phyloP scores from a whole-genome alignment of 2,113 vertebrate genomes.

The Lucifuga dentata region DNA sequence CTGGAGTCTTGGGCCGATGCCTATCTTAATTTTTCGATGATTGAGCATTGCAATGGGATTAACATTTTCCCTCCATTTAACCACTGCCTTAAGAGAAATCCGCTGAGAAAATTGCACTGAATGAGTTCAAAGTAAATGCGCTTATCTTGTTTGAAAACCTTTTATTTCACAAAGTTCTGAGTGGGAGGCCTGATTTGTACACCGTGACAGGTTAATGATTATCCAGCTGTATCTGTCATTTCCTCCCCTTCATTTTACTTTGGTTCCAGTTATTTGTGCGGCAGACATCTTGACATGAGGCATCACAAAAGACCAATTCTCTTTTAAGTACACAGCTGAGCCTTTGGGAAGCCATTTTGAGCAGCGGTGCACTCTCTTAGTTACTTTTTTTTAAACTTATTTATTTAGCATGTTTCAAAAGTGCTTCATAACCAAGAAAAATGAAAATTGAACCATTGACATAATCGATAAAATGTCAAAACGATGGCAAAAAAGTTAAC shows the following conservation, averaged over 20 bases:
- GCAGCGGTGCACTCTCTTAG: background rate
- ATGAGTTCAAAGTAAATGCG: constrained; percentile 42
- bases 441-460: constrained; percentile 7
- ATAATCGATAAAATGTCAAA: background rate
- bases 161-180: constrained; percentile 45
- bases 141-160: constrained; percentile 53
- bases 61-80: constrained; percentile 18
- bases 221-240: constrained; percentile 50
- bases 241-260: constrained; percentile 33
- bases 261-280: constrained; percentile 41
- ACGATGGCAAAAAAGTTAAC: too few species aligned
- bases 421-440: constrained; percentile 7
- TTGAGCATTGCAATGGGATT: constrained; percentile 27
- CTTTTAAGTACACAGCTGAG: constrained; percentile 35
- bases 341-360: constrained; percentile 26
- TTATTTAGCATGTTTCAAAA: constrained; percentile 13
- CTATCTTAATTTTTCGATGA: constrained; percentile 33
- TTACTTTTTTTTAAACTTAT: constrained; percentile 6
- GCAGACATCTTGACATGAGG: constrained; percentile 49
- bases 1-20: constrained; percentile 20
- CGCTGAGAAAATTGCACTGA: constrained; percentile 30
- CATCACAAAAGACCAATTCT: constrained; percentile 48
- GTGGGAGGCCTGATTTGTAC: constrained; percentile 47
- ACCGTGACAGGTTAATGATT: constrained; percentile 61
- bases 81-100: constrained; percentile 33